These are phyloP conservation scores for Meteorus colon DNA, from an alignment of 2,888 invertebrate genomes.

Conservation along the genomic window DNA sequence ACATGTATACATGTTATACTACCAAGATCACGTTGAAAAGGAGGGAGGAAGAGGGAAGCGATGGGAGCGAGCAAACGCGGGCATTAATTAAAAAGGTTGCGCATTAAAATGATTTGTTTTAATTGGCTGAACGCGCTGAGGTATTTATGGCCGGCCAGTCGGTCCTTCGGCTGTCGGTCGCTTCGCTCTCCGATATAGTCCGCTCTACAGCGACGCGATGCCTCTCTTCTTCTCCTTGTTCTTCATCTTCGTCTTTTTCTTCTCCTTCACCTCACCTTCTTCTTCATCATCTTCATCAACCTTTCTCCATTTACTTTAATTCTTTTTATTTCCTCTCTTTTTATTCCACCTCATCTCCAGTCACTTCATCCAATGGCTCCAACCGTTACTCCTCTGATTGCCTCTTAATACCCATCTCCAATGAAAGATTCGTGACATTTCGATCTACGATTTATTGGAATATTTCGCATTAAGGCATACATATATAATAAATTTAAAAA, in stretches of 20 bases:
- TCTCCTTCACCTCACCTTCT: conserved; percentile 41
- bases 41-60: conserved; percentile 55
- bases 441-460: conserved; percentile 45
- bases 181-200: conserved; percentile 44
- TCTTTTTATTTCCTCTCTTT: conserved; percentile 13
- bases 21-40: conserved; percentile 44
- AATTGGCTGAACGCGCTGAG: conserved; percentile 73
- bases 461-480: conserved; percentile 37
- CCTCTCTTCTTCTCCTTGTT: conserved; percentile 42
- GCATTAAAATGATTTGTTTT: conserved; percentile 74
- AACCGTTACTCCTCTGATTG: conserved; percentile 62
- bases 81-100: conserved; percentile 74
- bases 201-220: conserved; percentile 48
- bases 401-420: conserved; percentile 57
- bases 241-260: conserved; percentile 51
- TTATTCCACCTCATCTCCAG: conserved; percentile 37
- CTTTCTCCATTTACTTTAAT: conserved; percentile 50
- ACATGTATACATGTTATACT: neutral
- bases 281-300: conserved; percentile 51
- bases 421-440: conserved; percentile 41
- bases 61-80: conserved; percentile 68
- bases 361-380: conserved; percentile 45
- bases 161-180: conserved; percentile 65
- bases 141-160: conserved; percentile 71
- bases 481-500: conserved; percentile 30